phyloP scores from a whole-genome alignment of 2,113 vertebrate species.

The Nyctibius bracteatus region DNA sequence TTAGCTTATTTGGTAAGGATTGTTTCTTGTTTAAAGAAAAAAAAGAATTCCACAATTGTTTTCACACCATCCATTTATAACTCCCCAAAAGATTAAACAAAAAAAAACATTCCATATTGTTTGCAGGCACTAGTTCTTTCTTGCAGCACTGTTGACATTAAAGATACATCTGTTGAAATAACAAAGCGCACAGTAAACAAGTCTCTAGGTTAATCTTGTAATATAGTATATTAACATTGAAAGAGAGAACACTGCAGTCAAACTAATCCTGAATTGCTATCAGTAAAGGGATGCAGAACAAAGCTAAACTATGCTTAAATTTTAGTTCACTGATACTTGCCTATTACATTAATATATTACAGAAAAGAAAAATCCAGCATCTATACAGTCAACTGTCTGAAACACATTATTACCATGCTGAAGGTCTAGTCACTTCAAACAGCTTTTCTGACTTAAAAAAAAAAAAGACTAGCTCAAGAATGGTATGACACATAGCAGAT shows the following conservation, averaged over 20 bases:
- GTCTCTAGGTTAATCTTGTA: background rate
- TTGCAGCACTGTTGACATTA: background rate
- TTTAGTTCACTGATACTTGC: background rate
- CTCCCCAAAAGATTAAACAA: background rate
- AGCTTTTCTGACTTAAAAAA: background rate
- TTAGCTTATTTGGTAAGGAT: background rate
- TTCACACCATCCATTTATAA: background rate
- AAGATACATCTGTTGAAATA: background rate
- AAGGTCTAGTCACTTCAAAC: background rate
- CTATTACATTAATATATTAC: background rate
- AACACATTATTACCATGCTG: background rate
- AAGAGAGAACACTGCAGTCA: background rate
- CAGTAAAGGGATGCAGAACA: background rate
- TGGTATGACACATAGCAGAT: background rate
- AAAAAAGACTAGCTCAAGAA: background rate
- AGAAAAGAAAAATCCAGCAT: background rate
- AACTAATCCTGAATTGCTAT: background rate
- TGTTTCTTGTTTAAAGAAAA: background rate
- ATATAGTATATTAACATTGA: background rate
- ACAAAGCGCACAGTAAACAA: background rate
- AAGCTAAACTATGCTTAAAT: background rate
- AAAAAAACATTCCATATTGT: background rate
- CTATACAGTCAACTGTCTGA: background rate
- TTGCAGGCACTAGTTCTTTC: background rate
- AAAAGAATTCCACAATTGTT: background rate